Evolutionary conservation across 2,797 vertebrate species (phyloP).

Genomic region (Leucoraja ocellata): DNA sequence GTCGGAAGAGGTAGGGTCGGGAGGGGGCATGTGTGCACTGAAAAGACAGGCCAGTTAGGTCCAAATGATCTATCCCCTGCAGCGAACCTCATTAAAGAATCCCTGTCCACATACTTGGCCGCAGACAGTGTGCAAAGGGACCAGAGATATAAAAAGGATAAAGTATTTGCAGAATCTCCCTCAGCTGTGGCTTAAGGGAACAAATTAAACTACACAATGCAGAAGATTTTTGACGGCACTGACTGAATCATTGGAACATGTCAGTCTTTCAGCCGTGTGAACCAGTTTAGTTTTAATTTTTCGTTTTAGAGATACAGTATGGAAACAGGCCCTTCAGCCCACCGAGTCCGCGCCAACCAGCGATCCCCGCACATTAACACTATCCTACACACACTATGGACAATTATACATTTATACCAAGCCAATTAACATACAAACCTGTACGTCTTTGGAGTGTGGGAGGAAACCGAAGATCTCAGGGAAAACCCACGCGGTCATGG

Average conservation of each 20-base stretch:
- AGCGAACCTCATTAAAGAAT: neutral
- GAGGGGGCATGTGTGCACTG: neutral
- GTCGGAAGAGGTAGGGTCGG: neutral
- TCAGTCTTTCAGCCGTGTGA: neutral
- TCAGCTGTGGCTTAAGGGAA: neutral
- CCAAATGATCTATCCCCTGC: neutral
- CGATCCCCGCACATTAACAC: too few species aligned
- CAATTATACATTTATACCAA: too few species aligned
- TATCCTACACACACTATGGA: too few species aligned
- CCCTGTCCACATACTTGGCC: neutral
- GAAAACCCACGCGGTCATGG: too few species aligned
- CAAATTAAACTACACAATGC: neutral
- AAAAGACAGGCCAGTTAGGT: neutral
- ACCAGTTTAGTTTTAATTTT: neutral
- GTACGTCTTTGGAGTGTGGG: too few species aligned
- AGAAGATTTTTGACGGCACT: neutral
- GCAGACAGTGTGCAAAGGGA: neutral
- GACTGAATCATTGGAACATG: neutral
- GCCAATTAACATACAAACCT: too few species aligned
- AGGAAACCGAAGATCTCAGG: too few species aligned
- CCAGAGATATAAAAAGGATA: neutral
- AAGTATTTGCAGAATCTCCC: neutral
- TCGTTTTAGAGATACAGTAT: too few species aligned
- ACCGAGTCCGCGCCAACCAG: too few species aligned
- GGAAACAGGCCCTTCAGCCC: too few species aligned